Evolutionary conservation across 2,888 invertebrate species (phyloP).

Genomic region (Pheosia tremula): DNA sequence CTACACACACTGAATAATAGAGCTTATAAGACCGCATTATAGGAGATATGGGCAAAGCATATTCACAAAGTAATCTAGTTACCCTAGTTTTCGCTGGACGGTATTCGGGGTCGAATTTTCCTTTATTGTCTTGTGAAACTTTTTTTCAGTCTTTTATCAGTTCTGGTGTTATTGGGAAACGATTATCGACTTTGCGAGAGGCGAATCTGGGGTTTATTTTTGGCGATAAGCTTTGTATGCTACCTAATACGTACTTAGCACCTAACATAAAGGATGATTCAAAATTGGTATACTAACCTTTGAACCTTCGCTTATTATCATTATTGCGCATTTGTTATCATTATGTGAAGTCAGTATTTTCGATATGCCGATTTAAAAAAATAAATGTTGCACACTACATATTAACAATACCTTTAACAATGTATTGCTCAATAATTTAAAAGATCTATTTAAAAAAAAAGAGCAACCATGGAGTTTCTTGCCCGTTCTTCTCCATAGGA

Average conservation of each 20-base stretch:
- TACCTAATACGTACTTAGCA: not conserved
- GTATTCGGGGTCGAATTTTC: constrained; percentile 22
- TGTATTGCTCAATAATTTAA: too few relatives aligned
- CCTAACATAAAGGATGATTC: too few relatives aligned
- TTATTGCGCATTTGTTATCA: too few relatives aligned
- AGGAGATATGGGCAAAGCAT: constrained; percentile 5
- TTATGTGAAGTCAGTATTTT: too few relatives aligned
- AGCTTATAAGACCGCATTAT: constrained; percentile 12
- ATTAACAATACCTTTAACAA: too few relatives aligned
- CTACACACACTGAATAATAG: not conserved
- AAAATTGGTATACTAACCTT: too few relatives aligned
- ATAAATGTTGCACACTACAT: too few relatives aligned
- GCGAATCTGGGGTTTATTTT: constrained; percentile 6
- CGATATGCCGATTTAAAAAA: too few relatives aligned
- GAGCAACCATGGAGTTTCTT: too few relatives aligned
- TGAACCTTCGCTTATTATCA: too few relatives aligned
- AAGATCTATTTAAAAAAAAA: too few relatives aligned
- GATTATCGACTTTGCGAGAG: constrained; percentile 15
- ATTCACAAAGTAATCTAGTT: constrained; percentile 24
- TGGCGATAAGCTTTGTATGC: not conserved
- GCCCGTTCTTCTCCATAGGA: too few relatives aligned
- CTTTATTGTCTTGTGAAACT: constrained; percentile 29
- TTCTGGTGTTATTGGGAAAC: constrained; percentile 5
- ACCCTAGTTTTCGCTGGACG: constrained; percentile 25
- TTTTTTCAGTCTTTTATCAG: constrained; percentile 34